Evolutionary conservation across 2,888 invertebrate species (phyloP), one percentile per base, ranked within the genome.

Genomic region (Andrena trimmerana): DNA sequence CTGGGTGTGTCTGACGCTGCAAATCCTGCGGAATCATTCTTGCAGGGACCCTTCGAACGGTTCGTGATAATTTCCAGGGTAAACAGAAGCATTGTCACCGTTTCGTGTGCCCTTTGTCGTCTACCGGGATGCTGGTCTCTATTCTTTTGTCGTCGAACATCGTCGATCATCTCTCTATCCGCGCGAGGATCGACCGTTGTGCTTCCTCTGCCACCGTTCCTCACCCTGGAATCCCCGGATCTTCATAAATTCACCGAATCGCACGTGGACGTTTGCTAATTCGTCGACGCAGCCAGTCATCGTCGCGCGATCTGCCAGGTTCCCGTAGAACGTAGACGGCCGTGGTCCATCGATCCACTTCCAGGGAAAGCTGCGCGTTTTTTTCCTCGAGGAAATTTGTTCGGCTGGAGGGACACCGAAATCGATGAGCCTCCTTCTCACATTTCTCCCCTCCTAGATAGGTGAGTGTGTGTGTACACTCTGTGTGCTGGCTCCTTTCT

Each of bases 51-150:
- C 78, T 68, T 62, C 66, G 10, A 42, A 6, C 62, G 71, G 63
- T 74, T 84, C 74, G 67, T 75, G 88, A 87, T 89, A 89, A 89
- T 90, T 90, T 90, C 75, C 65, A 80, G 60, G 85, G 81, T 88
- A 90, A 90, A 90, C 85, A 86, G 73, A 71, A 62, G 7, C 69
- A 59, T 86, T 88, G 87, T 87, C 82, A 5, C 81, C 42, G 48
- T 7, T 20, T 27, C 5, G 57, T 52, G 70, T 48, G 24, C 60
- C 75, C 29, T 84, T 89, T 78, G 83, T 86, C 80, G 67, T 36
- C 36, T 31, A 33, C 7, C 59, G 76, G 81, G 71, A 57, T 52
- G 60, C 57, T 8, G 62, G 13, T 70, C 70, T 67, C 70, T 67
- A 62, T 84, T 65, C 57, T 60, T 77, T 84, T 75, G 73, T 67